Base-by-base conservation (phyloP, 2,888 invertebrate genomes). In the Andrena fulva region DNA sequence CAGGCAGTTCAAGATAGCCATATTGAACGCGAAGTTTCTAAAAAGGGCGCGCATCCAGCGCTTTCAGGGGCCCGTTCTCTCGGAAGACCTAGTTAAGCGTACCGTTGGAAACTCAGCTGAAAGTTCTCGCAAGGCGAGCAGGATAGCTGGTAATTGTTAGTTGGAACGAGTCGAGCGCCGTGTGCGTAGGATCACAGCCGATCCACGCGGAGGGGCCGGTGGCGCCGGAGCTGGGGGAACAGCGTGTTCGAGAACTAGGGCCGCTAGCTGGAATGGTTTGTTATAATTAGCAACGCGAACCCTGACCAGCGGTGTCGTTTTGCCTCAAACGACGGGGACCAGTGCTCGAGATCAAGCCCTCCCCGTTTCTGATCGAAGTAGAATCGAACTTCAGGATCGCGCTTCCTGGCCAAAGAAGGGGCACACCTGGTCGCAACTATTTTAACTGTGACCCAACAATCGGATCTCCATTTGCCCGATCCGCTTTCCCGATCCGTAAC, bases 261-360 rank as follows among this genome's bases (percentile, higher is more conserved):
- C 77, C 75, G 81, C 59, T 31, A 63, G 84, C 74, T 79, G 69
- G 80, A 68, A 80, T 84, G 85, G 86, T 88, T 90, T 82, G 89
- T 89, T 90, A 88, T 89, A 90, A 90, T 90, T 90, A 90, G 87
- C 81, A 84, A 84, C 80, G 85, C 82, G 85, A 87, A 84, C 89
- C 84, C 87, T 87, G 82, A 82, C 83, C 87, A 79, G 79, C 81
- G 77, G 74, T 62, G 70, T 66, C 81, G 80, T 85, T 82, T 75
- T 74, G 42, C 60, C 29, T 54, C 60, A 52, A 81, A 82, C 87
- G 85, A 85, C 78, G 85, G 77, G 29, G 80, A 82, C 84, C 86
- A 87, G 86, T 87, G 78, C 64, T 66, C 63, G 64, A 82, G 85
- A 86, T 89, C 85, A 74, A 85, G 82, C 20, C 80, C 66, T 20